Percentiles rank a stretch among this genome's conserved stretches.
Conservation (phyloP, 2,113 vertebrate species). For the Todiramphus saurophagus region DNA sequence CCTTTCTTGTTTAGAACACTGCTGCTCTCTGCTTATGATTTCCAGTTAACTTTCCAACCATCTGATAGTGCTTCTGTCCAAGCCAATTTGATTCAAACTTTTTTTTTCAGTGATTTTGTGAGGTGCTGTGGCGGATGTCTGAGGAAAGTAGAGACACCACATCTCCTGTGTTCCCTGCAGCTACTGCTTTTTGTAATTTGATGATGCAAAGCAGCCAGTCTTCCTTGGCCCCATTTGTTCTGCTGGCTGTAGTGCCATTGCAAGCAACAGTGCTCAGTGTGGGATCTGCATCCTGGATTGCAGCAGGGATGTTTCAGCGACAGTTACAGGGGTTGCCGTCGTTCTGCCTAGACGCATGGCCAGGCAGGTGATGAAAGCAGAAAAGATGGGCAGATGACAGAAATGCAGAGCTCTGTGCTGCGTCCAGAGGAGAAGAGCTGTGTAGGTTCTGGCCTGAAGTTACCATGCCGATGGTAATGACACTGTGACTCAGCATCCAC, state of each 20-base stretch:
- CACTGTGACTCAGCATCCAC: accelerated
- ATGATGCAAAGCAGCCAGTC: not conserved
- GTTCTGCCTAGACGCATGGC: not conserved
- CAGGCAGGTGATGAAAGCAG: not conserved
- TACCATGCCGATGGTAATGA: not conserved
- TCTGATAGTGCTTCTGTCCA: not conserved
- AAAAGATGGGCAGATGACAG: not conserved
- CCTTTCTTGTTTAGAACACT: not conserved
- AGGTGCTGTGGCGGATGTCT: not conserved
- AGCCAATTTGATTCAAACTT: not conserved
- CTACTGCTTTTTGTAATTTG: not conserved
- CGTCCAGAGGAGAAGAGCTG: not conserved
- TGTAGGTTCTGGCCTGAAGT: not conserved
- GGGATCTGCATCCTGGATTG: not conserved
- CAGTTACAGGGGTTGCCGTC: not conserved
- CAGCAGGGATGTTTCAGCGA: not conserved
- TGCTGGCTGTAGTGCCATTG: not conserved
- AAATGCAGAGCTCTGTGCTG: not conserved
- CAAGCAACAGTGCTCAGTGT: not conserved
- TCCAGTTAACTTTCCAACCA: not conserved
- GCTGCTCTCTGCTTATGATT: not conserved
- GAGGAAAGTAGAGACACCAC: not conserved
- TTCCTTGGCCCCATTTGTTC: not conserved
- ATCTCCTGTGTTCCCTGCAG: not conserved
- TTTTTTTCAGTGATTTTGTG: not conserved